phyloP scores from a whole-genome alignment of 1,140 invertebrate genomes.

The Pseudomyrmex concolor region DNA sequence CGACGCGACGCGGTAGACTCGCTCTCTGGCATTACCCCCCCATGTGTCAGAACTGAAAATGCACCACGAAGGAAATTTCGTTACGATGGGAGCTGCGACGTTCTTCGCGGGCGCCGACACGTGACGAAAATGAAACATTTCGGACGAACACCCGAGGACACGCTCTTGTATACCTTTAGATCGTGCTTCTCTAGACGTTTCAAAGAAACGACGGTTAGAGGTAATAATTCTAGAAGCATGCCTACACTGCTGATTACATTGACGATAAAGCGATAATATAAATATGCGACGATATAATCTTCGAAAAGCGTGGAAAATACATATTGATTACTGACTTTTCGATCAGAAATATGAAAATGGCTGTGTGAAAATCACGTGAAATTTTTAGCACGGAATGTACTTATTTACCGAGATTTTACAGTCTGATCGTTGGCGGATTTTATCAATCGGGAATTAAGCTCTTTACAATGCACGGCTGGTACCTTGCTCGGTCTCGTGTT shows the following conservation, averaged over 20 bases:
- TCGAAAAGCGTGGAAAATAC: background rate
- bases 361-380: constrained; percentile 13
- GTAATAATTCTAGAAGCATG: constrained; percentile 42
- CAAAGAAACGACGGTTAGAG: constrained; percentile 11
- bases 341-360: constrained; percentile 9
- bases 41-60: constrained; percentile 59
- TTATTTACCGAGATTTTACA: constrained; percentile 54
- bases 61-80: constrained; percentile 64
- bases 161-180: constrained; percentile 5
- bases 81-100: constrained; percentile 52
- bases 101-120: constrained; percentile 50
- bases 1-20: constrained; percentile 49
- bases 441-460: constrained; percentile 60
- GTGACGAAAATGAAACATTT: constrained; percentile 61
- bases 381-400: constrained; percentile 55
- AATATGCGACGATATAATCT: background rate
- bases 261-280: constrained; percentile 18
- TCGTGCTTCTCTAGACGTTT: background rate
- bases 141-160: constrained; percentile 29
- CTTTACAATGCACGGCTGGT: constrained; percentile 54
- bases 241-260: constrained; percentile 38
- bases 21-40: constrained; percentile 52
- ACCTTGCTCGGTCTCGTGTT: constrained; percentile 34
- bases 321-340: constrained; percentile 1
- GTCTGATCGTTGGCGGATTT: constrained; percentile 61